A percentile compares a stretch with the other conserved stretches of the same genome.
Conservation (phyloP, 2,888 invertebrate species). For the Diarsia brunnea region DNA sequence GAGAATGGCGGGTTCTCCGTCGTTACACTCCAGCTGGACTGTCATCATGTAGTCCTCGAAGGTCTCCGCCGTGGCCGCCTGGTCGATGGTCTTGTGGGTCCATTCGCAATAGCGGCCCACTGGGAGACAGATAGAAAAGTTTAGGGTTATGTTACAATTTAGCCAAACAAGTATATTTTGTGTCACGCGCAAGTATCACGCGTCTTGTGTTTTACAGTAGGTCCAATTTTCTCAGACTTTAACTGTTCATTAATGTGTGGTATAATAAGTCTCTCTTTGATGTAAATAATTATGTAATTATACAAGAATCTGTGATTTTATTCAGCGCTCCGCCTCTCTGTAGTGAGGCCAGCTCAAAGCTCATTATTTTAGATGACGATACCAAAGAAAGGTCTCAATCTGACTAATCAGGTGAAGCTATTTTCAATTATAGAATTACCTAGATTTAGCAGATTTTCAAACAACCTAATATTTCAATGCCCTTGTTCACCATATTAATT, state of each 20-base stretch:
- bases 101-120: conserved; percentile 97
- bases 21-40: conserved; percentile 93
- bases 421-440: not conserved
- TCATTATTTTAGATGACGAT: not conserved
- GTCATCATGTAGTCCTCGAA: conserved; percentile 95
- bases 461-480: no score
- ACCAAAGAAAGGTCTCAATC: not conserved
- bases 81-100: conserved; percentile 95
- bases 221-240: no score
- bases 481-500: not conserved
- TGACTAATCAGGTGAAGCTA: not conserved
- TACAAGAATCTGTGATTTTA: no score
- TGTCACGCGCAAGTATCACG: no score
- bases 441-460: not conserved
- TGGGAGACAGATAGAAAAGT: conserved; percentile 69
- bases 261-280: no score
- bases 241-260: no score
- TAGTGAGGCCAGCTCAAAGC: not conserved
- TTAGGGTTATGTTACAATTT: no score
- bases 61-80: conserved; percentile 92
- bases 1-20: conserved; percentile 94
- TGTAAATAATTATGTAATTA: no score
- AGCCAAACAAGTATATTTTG: not conserved
- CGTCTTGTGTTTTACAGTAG: no score
- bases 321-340: no score